Base-by-base conservation (phyloP, 1,140 invertebrate species). In the Euborellia annulipes region DNA sequence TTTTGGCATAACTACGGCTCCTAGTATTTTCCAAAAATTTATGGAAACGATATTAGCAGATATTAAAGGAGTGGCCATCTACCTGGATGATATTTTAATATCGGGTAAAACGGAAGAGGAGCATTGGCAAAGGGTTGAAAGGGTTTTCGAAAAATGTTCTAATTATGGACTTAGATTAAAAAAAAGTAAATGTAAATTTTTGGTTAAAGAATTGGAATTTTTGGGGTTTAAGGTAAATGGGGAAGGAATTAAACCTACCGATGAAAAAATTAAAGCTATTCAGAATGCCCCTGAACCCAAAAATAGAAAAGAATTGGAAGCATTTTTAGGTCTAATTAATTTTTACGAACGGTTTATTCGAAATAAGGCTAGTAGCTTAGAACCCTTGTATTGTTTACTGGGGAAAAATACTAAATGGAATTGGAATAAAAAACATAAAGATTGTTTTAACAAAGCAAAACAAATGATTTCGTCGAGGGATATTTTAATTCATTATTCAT, bases 1-100 rank as follows among this genome's bases (percentile, higher is more conserved):
- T 11, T 71, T 66, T 54, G 65, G 69, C 2, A 57, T 70, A 6
- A 55, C 58, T 21, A 55, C 59, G n/a, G 59, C 58, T 34, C 64
- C 62, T 56, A 44, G 46, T 13, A 50, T 49, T 9, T 60, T 58
- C 27, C 58, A 59, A 27, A 11, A 50, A 16, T 9, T 54, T 11
- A 60, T 60, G 51, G 27, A 54, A 27, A 41, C 14, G 3, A 39
- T 50, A 3, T 22, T 57, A 0, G 49, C 46, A 9, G 41, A 40
- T n/a, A 13, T 53, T 2, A 36, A 16, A 22, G 52, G 41, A 3
- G 32, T 27, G n/a, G n/a, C 53, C 14, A 48, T 43, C 2, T 62
- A 58, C 37, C 17, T 62, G 1, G 58, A 61, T 30, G 55, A 61
- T 22, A 48, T 59, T 11, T 41, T 59, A 3, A 32, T 59, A 7